phyloP scores from a whole-genome alignment of 2,113 vertebrate species.

The Aythya baeri region DNA sequence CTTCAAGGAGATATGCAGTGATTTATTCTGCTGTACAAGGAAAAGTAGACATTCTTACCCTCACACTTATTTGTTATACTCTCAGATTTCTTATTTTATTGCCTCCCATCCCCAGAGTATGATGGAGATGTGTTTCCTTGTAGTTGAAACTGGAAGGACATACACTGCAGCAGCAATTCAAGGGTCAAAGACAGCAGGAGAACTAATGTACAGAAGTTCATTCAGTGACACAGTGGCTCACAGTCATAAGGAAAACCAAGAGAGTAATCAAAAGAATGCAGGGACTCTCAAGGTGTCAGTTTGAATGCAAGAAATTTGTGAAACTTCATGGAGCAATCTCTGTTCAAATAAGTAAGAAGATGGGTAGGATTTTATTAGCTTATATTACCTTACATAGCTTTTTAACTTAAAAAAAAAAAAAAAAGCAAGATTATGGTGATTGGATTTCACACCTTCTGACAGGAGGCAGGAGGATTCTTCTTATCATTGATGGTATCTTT shows the following conservation, averaged over 20 bases:
- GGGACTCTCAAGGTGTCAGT: fast-evolving
- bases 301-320: not conserved
- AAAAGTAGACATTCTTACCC: not conserved
- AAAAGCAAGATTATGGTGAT: not conserved
- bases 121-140: not conserved
- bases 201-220: not conserved
- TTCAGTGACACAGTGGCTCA: not conserved
- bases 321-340: not conserved
- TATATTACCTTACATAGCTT: not conserved
- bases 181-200: not conserved
- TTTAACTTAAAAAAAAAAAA: not conserved
- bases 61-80: not conserved
- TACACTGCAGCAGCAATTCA: not conserved
- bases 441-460: not conserved
- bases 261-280: not conserved
- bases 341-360: not conserved
- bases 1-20: not conserved
- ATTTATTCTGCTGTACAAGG: not conserved
- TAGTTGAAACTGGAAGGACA: not conserved
- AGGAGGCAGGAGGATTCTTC: not conserved
- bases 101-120: not conserved
- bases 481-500: not conserved
- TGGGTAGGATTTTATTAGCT: not conserved
- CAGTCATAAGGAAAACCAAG: not conserved
- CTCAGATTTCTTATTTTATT: not conserved